Conservation (phyloP, 2,797 vertebrate genomes). For the Varecia variegata region DNA sequence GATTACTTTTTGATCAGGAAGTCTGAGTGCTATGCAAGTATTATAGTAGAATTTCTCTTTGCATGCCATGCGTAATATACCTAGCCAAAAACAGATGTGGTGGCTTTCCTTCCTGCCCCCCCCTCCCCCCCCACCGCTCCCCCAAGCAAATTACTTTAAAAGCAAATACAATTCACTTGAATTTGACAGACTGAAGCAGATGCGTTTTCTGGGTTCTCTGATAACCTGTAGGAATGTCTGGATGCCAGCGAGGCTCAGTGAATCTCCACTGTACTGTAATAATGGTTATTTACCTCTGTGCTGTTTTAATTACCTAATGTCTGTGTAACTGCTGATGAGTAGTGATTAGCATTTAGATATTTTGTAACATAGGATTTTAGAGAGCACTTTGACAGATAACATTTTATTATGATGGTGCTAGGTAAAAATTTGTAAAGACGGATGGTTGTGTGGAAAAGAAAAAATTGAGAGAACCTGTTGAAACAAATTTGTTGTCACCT, state of each 20-base stretch:
- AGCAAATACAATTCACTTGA: slow-evolving; percentile 74
- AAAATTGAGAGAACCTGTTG: slow-evolving; percentile 12
- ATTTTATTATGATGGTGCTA: slow-evolving; percentile 76
- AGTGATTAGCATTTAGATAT: slow-evolving; percentile 20
- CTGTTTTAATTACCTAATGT: slow-evolving; percentile 70
- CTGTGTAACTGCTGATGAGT: slow-evolving; percentile 74
- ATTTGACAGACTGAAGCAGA: slow-evolving; percentile 69
- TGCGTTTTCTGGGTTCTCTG: slow-evolving; percentile 61
- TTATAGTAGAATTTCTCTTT: slow-evolving; percentile 74
- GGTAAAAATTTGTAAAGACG: slow-evolving; percentile 36
- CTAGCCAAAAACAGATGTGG: slow-evolving; percentile 79
- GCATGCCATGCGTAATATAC: slow-evolving; percentile 81
- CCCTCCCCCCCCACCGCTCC: too few species aligned
- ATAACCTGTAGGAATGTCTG: slow-evolving; percentile 14
- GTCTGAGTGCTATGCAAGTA: slow-evolving; percentile 76
- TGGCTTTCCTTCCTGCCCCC: slow-evolving; percentile 62
- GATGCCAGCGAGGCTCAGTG: slow-evolving; percentile 53
- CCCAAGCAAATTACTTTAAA: slow-evolving; percentile 51
- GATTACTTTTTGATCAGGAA: slow-evolving; percentile 76
- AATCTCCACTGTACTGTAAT: slow-evolving; percentile 75
- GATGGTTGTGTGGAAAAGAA: slow-evolving; percentile 41
- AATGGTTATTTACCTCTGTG: slow-evolving; percentile 76
- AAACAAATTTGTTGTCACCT: slow-evolving; percentile 49
- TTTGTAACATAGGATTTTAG: slow-evolving; percentile 67
- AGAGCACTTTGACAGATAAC: slow-evolving; percentile 67